A percentile compares a stretch with the other conserved stretches of the same genome.
Evolutionary conservation across 2,888 invertebrate genomes (phyloP).

Genomic region (Nebria salina): DNA sequence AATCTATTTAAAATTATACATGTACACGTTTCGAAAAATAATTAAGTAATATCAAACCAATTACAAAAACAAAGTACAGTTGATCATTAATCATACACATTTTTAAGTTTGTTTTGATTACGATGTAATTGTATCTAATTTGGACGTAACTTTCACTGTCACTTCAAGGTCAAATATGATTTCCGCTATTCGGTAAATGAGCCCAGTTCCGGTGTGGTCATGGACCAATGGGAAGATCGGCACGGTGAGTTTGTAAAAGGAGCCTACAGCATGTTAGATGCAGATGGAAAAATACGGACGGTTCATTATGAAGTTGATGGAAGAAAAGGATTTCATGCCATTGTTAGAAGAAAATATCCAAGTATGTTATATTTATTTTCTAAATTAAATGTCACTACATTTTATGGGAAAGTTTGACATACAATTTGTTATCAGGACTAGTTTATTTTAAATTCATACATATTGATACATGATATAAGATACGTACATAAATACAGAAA

Average conservation of each 20-base stretch:
- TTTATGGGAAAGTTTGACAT: too few species aligned
- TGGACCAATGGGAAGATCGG: conserved; percentile 58
- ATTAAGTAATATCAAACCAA: neutral
- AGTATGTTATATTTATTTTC: conserved; percentile 48
- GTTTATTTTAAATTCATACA: neutral
- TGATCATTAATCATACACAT: neutral
- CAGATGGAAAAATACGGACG: conserved; percentile 70
- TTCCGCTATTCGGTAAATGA: conserved; percentile 57
- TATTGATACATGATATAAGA: neutral
- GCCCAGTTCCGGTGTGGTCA: conserved; percentile 52
- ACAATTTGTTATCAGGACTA: too few species aligned
- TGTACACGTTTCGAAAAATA: too few species aligned
- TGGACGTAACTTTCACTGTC: conserved; percentile 10
- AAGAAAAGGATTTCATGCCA: conserved; percentile 66
- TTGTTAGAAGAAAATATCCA: conserved; percentile 65
- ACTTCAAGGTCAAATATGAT: conserved; percentile 54
- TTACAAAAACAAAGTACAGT: neutral
- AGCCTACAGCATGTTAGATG: conserved; percentile 74
- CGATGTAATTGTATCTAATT: neutral
- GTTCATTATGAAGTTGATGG: conserved; percentile 70
- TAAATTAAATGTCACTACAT: too few species aligned
- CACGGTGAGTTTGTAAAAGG: conserved; percentile 58
- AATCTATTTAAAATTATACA: too few species aligned
- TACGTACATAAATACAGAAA: neutral
- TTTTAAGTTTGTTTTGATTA: neutral